These are phyloP conservation scores for Paracanthobrama guichenoti DNA, from an alignment of 2,113 vertebrate genomes.

Conservation along the genomic window DNA sequence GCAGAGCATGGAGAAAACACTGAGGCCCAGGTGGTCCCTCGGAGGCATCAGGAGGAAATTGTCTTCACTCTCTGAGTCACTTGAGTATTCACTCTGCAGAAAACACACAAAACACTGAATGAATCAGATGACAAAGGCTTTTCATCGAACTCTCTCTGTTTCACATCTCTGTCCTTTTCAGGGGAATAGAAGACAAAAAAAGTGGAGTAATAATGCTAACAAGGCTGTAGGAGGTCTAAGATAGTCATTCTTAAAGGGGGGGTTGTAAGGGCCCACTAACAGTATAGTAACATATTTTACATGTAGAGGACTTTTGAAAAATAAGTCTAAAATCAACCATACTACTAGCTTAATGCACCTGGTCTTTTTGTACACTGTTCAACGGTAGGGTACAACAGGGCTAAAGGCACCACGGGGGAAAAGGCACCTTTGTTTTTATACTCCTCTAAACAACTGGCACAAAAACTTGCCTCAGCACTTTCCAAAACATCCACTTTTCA, in stretches of 20 bases:
- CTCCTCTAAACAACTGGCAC: too few relatives aligned
- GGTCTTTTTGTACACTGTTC: not conserved
- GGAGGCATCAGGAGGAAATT: slow-evolving; percentile 92
- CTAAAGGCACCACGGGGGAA: too few relatives aligned
- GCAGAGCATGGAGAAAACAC: slow-evolving; percentile 97
- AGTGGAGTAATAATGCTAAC: not conserved
- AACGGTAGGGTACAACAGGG: not conserved
- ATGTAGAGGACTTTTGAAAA: not conserved
- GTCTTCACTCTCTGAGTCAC: slow-evolving; percentile 91
- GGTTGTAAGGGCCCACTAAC: not conserved
- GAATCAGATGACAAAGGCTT: not conserved
- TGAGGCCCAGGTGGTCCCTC: slow-evolving; percentile 89
- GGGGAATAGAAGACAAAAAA: not conserved
- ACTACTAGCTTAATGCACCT: not conserved
- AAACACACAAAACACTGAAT: slow-evolving; percentile 36
- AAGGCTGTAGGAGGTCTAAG: not conserved
- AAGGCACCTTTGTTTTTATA: too few relatives aligned
- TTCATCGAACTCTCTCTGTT: not conserved
- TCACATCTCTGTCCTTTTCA: not conserved
- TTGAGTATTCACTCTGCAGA: slow-evolving; percentile 90
- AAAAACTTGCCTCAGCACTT: too few relatives aligned
- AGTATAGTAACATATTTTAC: not conserved
- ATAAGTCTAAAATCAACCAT: not conserved
- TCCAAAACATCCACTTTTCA: too few relatives aligned
- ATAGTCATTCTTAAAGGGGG: not conserved